A percentile compares a stretch with the other conserved stretches of the same genome.
These are phyloP conservation scores for Hemibagrus wyckioides DNA, from an alignment of 2,113 vertebrate species.

Conservation along the genomic window DNA sequence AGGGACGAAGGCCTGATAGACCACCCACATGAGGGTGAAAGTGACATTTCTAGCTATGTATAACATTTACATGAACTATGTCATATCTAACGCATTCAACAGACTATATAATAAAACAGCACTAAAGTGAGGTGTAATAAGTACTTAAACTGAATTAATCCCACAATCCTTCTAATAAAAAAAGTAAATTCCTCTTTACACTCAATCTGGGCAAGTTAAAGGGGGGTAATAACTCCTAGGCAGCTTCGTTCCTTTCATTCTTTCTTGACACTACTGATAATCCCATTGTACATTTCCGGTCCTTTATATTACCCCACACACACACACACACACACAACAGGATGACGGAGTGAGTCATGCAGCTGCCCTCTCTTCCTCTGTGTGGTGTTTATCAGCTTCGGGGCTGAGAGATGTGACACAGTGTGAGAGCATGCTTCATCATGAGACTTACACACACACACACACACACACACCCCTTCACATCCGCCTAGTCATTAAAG, in stretches of 20 bases:
- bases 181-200: no score
- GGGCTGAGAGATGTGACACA: slow-evolving; percentile 37
- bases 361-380: slow-evolving; percentile 47
- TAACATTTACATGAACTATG: no score
- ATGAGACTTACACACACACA: not conserved
- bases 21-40: no score
- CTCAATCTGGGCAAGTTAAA: no score
- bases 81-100: not conserved
- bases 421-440: not conserved
- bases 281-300: not conserved
- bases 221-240: no score
- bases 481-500: not conserved
- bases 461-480: not conserved
- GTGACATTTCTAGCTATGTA: no score
- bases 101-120: no score
- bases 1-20: no score
- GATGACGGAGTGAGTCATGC: slow-evolving; percentile 58
- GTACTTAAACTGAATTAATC: not conserved
- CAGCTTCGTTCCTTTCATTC: not conserved
- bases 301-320: not conserved
- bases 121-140: no score
- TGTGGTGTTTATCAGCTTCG: slow-evolving; percentile 54
- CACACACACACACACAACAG: slow-evolving; percentile 17
- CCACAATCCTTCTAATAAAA: not conserved
- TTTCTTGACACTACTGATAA: not conserved